Conservation (phyloP, 2,797 vertebrate genomes). For the Phoeniculus purpureus region DNA sequence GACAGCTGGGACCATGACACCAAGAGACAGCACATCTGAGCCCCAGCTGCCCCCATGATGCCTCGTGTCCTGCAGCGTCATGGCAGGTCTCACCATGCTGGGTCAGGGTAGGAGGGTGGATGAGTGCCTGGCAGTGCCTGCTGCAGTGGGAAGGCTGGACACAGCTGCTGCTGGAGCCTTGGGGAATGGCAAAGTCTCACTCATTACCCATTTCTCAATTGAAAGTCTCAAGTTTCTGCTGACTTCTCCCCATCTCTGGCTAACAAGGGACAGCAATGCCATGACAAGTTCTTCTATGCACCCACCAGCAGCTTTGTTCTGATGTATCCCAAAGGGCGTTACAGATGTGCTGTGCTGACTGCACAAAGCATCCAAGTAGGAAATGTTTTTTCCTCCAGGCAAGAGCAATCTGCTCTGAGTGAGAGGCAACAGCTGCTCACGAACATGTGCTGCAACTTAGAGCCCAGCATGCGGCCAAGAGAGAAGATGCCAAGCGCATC, state of each 20-base stretch:
- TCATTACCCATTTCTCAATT: neutral
- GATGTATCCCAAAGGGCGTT: neutral
- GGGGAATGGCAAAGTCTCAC: neutral
- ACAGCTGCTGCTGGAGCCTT: conserved; percentile 18
- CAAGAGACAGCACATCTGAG: neutral
- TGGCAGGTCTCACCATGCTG: neutral
- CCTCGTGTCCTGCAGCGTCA: neutral
- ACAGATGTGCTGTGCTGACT: neutral
- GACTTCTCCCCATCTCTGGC: neutral
- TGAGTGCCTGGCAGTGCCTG: neutral
- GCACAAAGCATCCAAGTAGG: conserved; percentile 2
- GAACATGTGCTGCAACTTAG: conserved; percentile 1
- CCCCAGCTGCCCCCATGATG: neutral
- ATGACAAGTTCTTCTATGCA: neutral
- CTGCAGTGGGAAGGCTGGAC: neutral
- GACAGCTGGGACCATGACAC: neutral
- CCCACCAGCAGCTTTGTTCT: neutral
- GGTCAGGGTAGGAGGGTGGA: neutral
- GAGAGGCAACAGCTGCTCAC: conserved; percentile 51
- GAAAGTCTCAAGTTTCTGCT: neutral
- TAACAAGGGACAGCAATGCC: neutral
- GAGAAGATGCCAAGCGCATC: neutral
- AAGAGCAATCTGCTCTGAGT: neutral
- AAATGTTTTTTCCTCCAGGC: conserved; percentile 30
- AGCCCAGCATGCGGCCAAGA: neutral